Percentiles rank a stretch among this genome's conserved stretches.
phyloP scores from a whole-genome alignment of 2,797 vertebrate species.

The Myotis daubentonii region DNA sequence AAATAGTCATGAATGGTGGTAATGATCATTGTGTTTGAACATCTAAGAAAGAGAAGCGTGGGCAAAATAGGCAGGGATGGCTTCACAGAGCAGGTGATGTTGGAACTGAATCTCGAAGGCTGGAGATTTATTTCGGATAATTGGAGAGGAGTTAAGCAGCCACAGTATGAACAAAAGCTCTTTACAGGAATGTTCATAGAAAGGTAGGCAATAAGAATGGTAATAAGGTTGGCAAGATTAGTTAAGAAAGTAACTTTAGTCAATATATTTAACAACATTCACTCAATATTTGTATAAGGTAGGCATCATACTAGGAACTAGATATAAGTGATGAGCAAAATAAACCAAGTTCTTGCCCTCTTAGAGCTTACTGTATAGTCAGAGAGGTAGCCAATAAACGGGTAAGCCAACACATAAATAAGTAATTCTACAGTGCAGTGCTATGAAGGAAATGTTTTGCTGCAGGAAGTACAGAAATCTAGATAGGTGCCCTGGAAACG shows the following conservation, averaged over 20 bases:
- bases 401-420: not conserved
- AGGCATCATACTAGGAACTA: not conserved
- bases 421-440: not conserved
- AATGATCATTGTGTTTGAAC: not conserved
- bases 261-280: not conserved
- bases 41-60: not conserved
- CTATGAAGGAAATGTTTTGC: not conserved
- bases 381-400: not conserved
- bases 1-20: not conserved
- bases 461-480: not conserved
- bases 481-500: not conserved
- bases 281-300: not conserved
- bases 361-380: not conserved
- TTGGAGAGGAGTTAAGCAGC: not conserved
- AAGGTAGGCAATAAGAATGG: not conserved
- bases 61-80: not conserved
- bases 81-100: not conserved
- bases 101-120: not conserved
- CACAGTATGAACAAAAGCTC: not conserved
- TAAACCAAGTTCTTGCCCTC: not conserved
- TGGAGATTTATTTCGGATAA: not conserved
- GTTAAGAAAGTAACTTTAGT: not conserved
- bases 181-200: slow-evolving; percentile 7
- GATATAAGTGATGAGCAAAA: not conserved
- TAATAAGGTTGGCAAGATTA: not conserved